Base-by-base conservation (phyloP, 53 echinoderm and acorn worm species). In the Stichopus horrens region DNA sequence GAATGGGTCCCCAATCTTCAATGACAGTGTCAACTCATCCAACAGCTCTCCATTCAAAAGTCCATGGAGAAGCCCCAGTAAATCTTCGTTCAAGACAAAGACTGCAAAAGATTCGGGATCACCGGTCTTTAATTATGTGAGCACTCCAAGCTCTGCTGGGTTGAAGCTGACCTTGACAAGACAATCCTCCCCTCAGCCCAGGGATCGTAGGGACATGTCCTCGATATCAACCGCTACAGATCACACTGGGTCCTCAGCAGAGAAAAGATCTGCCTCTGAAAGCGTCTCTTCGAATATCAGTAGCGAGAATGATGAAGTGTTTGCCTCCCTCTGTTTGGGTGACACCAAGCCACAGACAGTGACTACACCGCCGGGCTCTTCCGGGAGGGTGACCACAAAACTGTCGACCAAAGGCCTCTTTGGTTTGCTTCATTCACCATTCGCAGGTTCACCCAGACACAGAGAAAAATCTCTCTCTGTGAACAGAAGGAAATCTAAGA, bases 321-420 rank as follows among this genome's bases (percentile, higher is more conserved):
- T 85, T 66, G 60, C 85, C 9, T 85, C 85, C 7, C 85, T 66
- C 4, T 66, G 13, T 23, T 4, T 8, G 4, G 16, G 18, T 7
- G 85, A 85, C 9, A 23, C 14, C 5, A 85, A 67, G 21, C 71
- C 14, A 22, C 60, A 57, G 6, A 56, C 53, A 8, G n/a, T 81
- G 5, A 57, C 83, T 8, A 85, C 85, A 14, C 85, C 85, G 23
- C 85, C 85, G 13, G 68, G 67, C 6, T 9, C 19, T 22, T 63
- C 83, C 18, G 8, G n/a, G 18, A 65, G 66, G 65, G 20, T 85
- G 21, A 85, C 21, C 52, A 21, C 11, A 9, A 85, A 85, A 37
- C 65, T 85, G 14, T 85, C 85, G 4, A 85, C 85, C 11, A 85
- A 66, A 67, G 85, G 85, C 11, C 85, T 85, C 60, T 85, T 65